Evolutionary conservation across 2,797 vertebrate species (phyloP).

Genomic region (Botia almorhae): DNA sequence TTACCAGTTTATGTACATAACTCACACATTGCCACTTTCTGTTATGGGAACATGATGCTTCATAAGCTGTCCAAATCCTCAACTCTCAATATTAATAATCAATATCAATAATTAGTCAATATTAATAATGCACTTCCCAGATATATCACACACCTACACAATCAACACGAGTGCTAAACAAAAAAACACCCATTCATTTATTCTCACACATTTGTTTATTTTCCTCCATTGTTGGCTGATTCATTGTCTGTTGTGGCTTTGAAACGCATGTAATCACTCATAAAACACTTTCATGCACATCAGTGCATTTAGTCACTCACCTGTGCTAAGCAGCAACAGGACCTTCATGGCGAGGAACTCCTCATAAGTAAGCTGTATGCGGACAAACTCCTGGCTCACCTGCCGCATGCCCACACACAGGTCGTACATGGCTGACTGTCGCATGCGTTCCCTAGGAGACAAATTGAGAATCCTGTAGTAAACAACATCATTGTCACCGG

Average conservation of each 20-base stretch:
- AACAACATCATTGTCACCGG: not conserved
- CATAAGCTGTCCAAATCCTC: not conserved
- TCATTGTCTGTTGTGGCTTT: not conserved
- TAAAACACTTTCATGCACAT: not conserved
- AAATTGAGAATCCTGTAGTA: conserved; percentile 35
- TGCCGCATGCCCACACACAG: conserved; percentile 98
- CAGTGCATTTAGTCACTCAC: conserved; percentile 68
- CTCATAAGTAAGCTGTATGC: conserved; percentile 94
- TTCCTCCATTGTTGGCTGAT: not conserved
- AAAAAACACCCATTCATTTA: conserved; percentile 1
- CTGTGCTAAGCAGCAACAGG: conserved; percentile 94
- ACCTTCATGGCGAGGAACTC: conserved; percentile 99
- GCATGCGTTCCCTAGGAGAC: conserved; percentile 90
- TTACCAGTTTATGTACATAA: not conserved
- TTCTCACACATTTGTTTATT: not conserved
- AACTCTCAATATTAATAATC: too few species aligned
- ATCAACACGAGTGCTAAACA: not conserved
- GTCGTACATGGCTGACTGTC: conserved; percentile 97
- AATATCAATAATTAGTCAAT: conserved; percentile 4
- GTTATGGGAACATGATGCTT: not conserved
- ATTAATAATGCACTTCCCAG: not conserved
- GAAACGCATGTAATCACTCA: not conserved
- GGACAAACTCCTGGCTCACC: conserved; percentile 95
- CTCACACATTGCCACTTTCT: not conserved
- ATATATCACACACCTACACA: too few species aligned